Evolutionary conservation across 2,888 invertebrate genomes (phyloP), one percentile per base, ranked within the genome.

Genomic region (Dryobota labecula): DNA sequence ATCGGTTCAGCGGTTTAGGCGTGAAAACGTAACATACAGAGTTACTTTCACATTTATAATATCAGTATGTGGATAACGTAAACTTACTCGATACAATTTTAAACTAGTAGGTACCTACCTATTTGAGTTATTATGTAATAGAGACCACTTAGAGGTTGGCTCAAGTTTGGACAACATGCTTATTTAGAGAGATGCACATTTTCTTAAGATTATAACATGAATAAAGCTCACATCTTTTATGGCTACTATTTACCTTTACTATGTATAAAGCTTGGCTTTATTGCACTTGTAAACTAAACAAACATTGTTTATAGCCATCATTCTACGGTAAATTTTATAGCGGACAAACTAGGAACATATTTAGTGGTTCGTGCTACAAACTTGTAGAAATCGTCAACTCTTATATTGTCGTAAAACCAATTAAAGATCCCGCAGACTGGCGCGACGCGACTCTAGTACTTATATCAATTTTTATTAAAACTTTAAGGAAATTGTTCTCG

Each of bases 251-350:
- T 78, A 64, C 61, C 54, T 66, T 78, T 33, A 78, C 41, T 57
- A 45, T 65, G 67, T 72, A 61, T 68, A 71, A 71, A 71, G 63
- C 45, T 38, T 47, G 47, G 38, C 11, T 79, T 83, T 73, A 84
- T 58, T 38, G 70, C 69, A 63, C 66, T 68, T 83, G 68, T 80
- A 51, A 68, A 73, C 65, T 71, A 76, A 73, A 84, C 76, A 73
- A 71, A 83, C 69, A 58, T 47, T 47, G 71, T 83, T 80, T 76
- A 83, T 70, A 33, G 54, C 69, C 53, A 51, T 54, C 51, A 68
- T 83, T 69, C 45, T 33, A n/a, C 27, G 57, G 80, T 83, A 85
- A 73, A 84, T 75, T 84, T 84, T 82, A 83, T 58, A 41, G 73
- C 45, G 11, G 43, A 74, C 41, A 58, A 76, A 67, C 51, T 61